Percentiles rank a stretch among this genome's conserved stretches.
Conservation (phyloP, 1,140 invertebrate species). For the Penaeus japonicus region DNA sequence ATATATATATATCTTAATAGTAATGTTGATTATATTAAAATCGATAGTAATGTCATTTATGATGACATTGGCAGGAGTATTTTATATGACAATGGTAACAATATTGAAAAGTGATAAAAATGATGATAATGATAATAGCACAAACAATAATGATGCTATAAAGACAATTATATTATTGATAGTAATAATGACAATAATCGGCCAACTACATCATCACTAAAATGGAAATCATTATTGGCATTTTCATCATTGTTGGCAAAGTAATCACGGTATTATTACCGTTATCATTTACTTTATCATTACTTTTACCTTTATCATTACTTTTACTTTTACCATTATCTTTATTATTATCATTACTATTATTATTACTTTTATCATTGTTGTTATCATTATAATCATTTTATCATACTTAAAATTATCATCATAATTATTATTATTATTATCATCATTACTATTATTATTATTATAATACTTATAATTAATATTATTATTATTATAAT, state of each 20-base stretch:
- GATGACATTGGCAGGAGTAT: too few species aligned
- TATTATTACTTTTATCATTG: background rate
- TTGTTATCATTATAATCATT: background rate
- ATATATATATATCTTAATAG: too few species aligned
- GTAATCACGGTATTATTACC: background rate
- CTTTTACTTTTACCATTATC: background rate
- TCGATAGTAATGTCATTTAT: too few species aligned
- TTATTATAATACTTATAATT: background rate
- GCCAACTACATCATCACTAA: too few species aligned
- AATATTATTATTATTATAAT: background rate
- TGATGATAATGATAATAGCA: too few species aligned
- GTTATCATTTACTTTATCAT: background rate
- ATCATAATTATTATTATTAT: background rate
- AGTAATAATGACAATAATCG: too few species aligned
- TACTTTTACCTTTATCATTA: too few species aligned
- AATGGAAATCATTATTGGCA: background rate
- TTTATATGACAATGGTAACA: too few species aligned
- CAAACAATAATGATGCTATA: too few species aligned
- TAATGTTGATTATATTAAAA: too few species aligned
- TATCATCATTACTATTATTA: background rate
- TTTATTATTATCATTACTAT: background rate
- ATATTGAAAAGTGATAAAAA: too few species aligned
- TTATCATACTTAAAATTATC: background rate
- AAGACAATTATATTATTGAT: too few species aligned
- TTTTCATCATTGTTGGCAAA: background rate